These are phyloP conservation scores for Heterodera schachtii DNA, from an alignment of 1,140 invertebrate species.

Conservation along the genomic window DNA sequence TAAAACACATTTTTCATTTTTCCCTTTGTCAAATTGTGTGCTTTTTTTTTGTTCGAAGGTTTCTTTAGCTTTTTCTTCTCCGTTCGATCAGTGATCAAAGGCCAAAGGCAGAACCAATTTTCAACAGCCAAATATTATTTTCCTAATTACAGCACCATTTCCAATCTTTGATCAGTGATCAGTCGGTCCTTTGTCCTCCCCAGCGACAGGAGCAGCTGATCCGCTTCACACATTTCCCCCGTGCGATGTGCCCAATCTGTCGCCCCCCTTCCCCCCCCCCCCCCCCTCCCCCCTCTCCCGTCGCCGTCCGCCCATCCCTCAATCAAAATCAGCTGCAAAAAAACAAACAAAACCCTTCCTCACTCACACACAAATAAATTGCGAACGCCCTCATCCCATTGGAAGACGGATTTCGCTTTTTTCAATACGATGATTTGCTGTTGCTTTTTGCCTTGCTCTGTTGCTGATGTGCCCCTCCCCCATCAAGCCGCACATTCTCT, in stretches of 20 bases:
- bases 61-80: not conserved
- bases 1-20: too few relatives aligned
- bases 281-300: too few relatives aligned
- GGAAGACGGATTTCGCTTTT: not conserved
- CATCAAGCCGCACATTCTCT: too few relatives aligned
- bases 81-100: not conserved
- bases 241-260: not conserved
- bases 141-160: not conserved
- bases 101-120: not conserved
- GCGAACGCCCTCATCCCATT: not conserved
- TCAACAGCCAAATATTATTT: not conserved
- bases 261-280: too few relatives aligned
- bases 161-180: not conserved
- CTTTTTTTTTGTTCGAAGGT: too few relatives aligned
- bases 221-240: not conserved
- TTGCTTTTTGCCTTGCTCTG: too few relatives aligned
- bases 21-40: too few relatives aligned
- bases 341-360: not conserved
- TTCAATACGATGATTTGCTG: not conserved
- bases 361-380: not conserved
- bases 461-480: too few relatives aligned
- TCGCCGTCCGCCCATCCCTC: not conserved
- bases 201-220: not conserved
- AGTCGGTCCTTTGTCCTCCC: not conserved
- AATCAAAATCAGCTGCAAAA: not conserved